A percentile compares a stretch with the other conserved stretches of the same genome.
phyloP scores from a whole-genome alignment of 2,113 vertebrate species.

The Scortum barcoo region DNA sequence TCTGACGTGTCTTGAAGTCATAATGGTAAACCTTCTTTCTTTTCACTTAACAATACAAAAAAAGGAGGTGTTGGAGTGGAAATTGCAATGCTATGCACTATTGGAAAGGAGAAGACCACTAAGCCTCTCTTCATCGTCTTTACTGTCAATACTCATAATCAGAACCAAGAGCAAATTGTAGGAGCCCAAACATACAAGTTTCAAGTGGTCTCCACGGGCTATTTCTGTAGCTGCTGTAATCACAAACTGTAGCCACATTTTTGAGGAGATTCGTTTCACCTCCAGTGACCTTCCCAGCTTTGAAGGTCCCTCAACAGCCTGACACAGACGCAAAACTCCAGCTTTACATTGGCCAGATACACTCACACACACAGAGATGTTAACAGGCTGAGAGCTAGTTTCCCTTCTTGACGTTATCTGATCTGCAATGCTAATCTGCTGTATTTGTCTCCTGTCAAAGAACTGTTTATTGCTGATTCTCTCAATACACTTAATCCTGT shows the following conservation, averaged over 20 bases:
- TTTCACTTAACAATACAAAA: neutral
- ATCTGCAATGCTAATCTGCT: constrained; percentile 61
- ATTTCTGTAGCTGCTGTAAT: neutral
- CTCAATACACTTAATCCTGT: constrained; percentile 64
- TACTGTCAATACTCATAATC: neutral
- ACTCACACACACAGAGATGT: constrained; percentile 28
- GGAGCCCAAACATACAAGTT: neutral
- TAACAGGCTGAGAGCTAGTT: constrained; percentile 24
- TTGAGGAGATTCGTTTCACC: neutral
- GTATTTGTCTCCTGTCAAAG: constrained; percentile 57
- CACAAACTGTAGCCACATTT: neutral
- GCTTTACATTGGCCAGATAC: neutral
- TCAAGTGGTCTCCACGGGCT: neutral
- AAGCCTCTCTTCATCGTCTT: neutral
- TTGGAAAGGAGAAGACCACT: neutral
- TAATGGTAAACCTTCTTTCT: neutral
- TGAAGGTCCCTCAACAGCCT: neutral
- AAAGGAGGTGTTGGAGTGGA: neutral
- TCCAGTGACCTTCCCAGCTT: neutral
- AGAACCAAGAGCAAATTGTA: neutral
- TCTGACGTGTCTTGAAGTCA: neutral
- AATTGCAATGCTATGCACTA: neutral
- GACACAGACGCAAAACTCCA: neutral
- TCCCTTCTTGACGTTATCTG: constrained; percentile 35
- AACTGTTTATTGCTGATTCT: constrained; percentile 61